phyloP scores from a whole-genome alignment of 2,113 vertebrate genomes.

The Chrysemys picta region DNA sequence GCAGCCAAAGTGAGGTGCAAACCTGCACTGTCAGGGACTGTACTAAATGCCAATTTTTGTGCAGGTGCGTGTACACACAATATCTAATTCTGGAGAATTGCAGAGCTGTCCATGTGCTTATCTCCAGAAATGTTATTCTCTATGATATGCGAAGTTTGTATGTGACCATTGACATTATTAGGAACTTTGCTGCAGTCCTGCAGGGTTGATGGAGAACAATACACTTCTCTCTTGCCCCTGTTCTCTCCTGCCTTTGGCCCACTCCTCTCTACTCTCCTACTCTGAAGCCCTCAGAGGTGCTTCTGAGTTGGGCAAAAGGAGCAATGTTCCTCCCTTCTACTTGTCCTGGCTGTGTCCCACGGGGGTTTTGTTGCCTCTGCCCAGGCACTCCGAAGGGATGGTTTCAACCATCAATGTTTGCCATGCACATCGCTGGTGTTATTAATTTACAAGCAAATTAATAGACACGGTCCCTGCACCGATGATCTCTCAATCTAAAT shows the following conservation, averaged over 20 bases:
- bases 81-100: not conserved
- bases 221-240: not conserved
- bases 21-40: not conserved
- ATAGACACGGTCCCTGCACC: not conserved
- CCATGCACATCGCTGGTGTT: too few species aligned
- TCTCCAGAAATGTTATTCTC: not conserved
- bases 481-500: not conserved
- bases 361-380: not conserved
- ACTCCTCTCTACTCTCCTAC: not conserved
- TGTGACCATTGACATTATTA: not conserved
- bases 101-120: not conserved
- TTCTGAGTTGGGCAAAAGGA: not conserved
- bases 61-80: not conserved
- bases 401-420: not conserved
- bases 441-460: not conserved
- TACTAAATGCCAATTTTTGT: rapidly evolving
- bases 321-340: not conserved
- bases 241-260: not conserved
- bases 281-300: not conserved
- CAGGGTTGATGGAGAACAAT: not conserved
- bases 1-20: not conserved
- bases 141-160: not conserved
- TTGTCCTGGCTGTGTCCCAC: not conserved
- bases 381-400: not conserved
- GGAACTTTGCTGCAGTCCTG: not conserved